These are phyloP conservation scores for Nowickia ferox DNA, from an alignment of 2,888 invertebrate genomes.

Conservation along the genomic window DNA sequence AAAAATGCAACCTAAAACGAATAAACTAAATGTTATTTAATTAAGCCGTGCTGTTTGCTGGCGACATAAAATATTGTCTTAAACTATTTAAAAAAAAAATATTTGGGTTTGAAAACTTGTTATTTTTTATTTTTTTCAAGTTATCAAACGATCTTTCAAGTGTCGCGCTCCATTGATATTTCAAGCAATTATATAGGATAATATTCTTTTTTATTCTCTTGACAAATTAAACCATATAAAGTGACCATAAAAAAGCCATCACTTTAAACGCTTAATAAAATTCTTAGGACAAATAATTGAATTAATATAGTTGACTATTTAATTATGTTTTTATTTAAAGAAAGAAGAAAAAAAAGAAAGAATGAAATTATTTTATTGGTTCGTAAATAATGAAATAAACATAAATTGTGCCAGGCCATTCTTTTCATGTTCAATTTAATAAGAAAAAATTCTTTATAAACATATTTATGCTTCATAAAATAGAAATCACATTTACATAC, in stretches of 20 bases:
- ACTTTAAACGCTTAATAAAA: slow-evolving; percentile 6
- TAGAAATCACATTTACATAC: not conserved
- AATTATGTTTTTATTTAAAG: not conserved
- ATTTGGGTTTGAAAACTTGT: too few relatives aligned
- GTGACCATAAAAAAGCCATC: not conserved
- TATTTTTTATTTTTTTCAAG: not conserved
- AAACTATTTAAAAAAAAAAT: too few relatives aligned
- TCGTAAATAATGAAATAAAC: slow-evolving; percentile 51
- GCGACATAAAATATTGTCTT: too few relatives aligned
- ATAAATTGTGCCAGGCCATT: slow-evolving; percentile 40
- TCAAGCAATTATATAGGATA: not conserved
- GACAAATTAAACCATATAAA: slow-evolving; percentile 23
- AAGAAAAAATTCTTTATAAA: not conserved
- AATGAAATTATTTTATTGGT: slow-evolving; percentile 42
- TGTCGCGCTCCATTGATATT: not conserved
- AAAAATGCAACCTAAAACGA: too few relatives aligned
- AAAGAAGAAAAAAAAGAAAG: slow-evolving; percentile 1
- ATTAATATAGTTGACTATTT: slow-evolving; percentile 11
- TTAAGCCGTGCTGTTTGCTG: too few relatives aligned
- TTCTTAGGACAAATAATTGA: slow-evolving; percentile 12
- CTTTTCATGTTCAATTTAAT: slow-evolving; percentile 40
- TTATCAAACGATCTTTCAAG: not conserved
- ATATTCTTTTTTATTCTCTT: not conserved
- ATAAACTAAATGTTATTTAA: too few relatives aligned
- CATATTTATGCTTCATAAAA: not conserved